Evolutionary conservation across 1,140 invertebrate genomes (phyloP).

Genomic region (Drosophila varians): DNA sequence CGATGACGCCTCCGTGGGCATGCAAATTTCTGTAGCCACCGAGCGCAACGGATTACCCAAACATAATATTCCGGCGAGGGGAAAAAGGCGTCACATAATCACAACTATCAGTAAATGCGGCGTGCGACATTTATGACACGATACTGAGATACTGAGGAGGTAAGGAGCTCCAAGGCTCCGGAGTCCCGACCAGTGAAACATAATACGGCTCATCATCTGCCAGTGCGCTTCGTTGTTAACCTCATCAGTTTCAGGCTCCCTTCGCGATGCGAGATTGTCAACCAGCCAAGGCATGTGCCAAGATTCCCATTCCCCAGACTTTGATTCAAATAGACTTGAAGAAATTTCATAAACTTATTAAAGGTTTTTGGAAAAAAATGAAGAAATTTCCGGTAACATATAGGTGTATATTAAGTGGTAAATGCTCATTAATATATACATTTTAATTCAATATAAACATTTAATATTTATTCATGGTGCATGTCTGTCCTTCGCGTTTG

Average conservation of each 20-base stretch:
- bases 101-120: conserved; percentile 71
- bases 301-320: background rate
- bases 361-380: too few relatives aligned
- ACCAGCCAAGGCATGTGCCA: conserved; percentile 32
- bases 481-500: conserved; percentile 17
- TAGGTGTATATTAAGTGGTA: too few relatives aligned
- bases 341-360: background rate
- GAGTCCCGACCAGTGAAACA: conserved; percentile 38
- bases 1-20: conserved; percentile 68
- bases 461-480: background rate
- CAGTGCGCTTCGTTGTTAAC: conserved; percentile 50
- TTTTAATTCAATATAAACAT: background rate
- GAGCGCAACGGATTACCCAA: conserved; percentile 45
- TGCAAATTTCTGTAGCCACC: conserved; percentile 58
- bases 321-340: background rate
- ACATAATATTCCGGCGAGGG: conserved; percentile 7
- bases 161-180: conserved; percentile 14
- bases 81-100: conserved; percentile 45
- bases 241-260: conserved; percentile 66
- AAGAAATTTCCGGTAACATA: too few relatives aligned
- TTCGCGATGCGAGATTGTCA: conserved; percentile 50
- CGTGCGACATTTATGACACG: conserved; percentile 77
- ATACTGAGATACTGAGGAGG: conserved; percentile 46
- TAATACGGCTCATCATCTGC: conserved; percentile 76
- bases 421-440: too few relatives aligned